Conservation (phyloP, 2,113 vertebrate genomes). For the Sebastes fasciatus region DNA sequence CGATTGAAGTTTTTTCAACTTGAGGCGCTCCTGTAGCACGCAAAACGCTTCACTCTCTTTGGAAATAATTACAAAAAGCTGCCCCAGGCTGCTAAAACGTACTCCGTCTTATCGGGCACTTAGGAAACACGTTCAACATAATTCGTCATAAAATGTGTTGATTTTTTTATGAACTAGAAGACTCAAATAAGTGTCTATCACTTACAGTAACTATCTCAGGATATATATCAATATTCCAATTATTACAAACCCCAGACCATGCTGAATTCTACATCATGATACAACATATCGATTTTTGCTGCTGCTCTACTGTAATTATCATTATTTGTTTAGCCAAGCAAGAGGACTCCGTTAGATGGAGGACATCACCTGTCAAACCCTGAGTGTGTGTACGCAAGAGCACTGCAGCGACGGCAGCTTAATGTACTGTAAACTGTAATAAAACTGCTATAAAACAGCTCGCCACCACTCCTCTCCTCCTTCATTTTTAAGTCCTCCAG, state of each 20-base stretch:
- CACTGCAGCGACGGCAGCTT: slow-evolving; percentile 8
- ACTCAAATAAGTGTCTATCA: background rate
- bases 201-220: background rate
- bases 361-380: slow-evolving; percentile 34
- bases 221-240: background rate
- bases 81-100: too few species aligned
- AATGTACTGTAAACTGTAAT: slow-evolving; percentile 55
- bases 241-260: background rate
- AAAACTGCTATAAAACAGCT: slow-evolving; percentile 44
- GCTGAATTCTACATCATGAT: background rate
- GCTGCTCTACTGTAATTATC: background rate
- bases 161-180: background rate
- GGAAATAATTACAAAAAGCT: too few species aligned
- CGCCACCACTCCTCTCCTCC: slow-evolving; percentile 5
- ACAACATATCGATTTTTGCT: background rate
- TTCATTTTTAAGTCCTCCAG: slow-evolving; percentile 41
- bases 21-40: too few species aligned
- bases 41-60: too few species aligned
- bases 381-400: background rate
- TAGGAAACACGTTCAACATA: background rate
- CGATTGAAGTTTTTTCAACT: too few species aligned
- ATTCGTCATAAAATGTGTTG: background rate
- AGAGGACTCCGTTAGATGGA: background rate
- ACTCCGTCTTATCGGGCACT: too few species aligned
- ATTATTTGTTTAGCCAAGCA: slow-evolving; percentile 11